Conservation (phyloP, 2,888 invertebrate species). For the Ophraella communa region DNA sequence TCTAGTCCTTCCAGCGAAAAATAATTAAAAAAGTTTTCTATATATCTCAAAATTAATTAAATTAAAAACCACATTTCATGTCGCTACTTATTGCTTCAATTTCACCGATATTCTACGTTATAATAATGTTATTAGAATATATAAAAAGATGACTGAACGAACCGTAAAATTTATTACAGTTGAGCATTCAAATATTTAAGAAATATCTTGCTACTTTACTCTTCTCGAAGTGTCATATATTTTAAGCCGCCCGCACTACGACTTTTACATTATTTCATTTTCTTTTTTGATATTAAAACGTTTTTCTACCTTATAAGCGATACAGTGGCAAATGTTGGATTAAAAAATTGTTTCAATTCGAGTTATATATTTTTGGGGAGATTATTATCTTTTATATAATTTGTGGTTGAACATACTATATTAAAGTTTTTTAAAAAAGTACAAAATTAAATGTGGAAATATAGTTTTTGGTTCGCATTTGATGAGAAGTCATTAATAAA, state of each 20-base stretch:
- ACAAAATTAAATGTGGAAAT: too few relatives aligned
- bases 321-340: constrained; percentile 16
- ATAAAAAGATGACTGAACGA: constrained; percentile 30
- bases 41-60: too few relatives aligned
- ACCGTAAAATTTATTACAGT: constrained; percentile 36
- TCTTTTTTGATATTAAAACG: constrained; percentile 48
- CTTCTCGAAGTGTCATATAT: constrained; percentile 54
- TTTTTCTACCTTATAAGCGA: constrained; percentile 21
- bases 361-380: constrained; percentile 10
- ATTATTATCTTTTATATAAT: neutral
- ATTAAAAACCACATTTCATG: too few relatives aligned
- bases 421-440: too few relatives aligned
- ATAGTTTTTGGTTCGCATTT: too few relatives aligned
- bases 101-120: constrained; percentile 14
- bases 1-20: too few relatives aligned
- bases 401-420: too few relatives aligned
- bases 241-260: constrained; percentile 54
- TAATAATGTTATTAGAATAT: constrained; percentile 33
- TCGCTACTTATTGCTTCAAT: too few relatives aligned
- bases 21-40: too few relatives aligned
- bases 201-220: constrained; percentile 50
- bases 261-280: constrained; percentile 56
- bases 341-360: constrained; percentile 13
- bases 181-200: constrained; percentile 38
- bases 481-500: too few relatives aligned